A percentile compares a stretch with the other conserved stretches of the same genome.
Conservation (phyloP, 2,113 vertebrate genomes). For the Mesoclemmys tuberculata region DNA sequence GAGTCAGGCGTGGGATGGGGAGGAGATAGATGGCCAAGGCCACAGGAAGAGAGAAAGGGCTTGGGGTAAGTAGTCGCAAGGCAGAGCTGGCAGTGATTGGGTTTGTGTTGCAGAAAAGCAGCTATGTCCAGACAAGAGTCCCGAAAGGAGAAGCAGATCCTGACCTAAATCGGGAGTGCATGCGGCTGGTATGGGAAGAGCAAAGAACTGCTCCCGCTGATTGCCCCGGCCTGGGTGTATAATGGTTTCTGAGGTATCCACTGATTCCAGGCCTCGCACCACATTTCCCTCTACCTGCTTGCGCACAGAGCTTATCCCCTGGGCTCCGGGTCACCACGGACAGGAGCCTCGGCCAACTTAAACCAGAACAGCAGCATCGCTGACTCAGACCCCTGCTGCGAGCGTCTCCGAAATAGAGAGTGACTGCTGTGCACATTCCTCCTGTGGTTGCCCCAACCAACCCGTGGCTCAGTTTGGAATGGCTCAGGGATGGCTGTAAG, state of each 20-base stretch:
- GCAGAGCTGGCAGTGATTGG: not conserved
- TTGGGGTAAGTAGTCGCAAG: not conserved
- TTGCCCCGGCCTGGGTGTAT: not conserved
- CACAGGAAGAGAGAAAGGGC: not conserved
- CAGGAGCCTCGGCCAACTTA: not conserved
- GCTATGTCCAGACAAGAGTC: not conserved
- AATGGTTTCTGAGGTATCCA: not conserved
- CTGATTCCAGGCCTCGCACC: not conserved
- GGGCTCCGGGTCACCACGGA: not conserved
- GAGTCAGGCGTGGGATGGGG: not conserved
- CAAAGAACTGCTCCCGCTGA: not conserved
- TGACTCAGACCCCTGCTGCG: not conserved
- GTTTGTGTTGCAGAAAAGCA: not conserved
- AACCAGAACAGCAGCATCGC: not conserved
- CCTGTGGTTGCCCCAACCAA: conserved; percentile 33
- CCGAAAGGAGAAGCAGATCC: not conserved
- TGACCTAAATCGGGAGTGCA: not conserved
- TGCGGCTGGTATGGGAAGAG: not conserved
- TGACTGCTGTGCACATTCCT: not conserved
- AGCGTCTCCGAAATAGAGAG: conserved; percentile 35
- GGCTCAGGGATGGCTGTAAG: not conserved
- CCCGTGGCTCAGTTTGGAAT: not conserved
- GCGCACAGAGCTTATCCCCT: not conserved
- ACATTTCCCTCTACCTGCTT: not conserved
- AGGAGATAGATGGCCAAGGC: not conserved